Base-by-base conservation (phyloP, 2,888 invertebrate genomes). In the Drosophila kambysellisi region DNA sequence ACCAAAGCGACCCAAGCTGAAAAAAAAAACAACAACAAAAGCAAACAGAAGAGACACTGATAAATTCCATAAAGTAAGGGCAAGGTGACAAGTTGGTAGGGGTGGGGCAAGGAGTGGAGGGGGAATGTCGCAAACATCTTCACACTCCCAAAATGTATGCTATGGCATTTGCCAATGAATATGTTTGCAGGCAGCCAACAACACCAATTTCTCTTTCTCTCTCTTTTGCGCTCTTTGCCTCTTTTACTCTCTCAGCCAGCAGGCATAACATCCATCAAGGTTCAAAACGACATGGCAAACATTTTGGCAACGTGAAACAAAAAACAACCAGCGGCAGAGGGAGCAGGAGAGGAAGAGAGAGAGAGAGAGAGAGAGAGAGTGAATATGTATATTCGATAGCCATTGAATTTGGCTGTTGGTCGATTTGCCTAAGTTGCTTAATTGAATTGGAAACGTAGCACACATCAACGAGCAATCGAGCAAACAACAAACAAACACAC, bases 281-380 rank as follows among this genome's bases (percentile, higher is more conserved):
- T 80, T 85, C 77, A 77, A 81, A 72, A 70, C 83, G 79, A 68
- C 70, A 83, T 71, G 65, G 81, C 81, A 83, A 83, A 83, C 79
- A 84, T 81, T 84, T 84, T 81, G 74, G 81, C 74, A 70, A 59
- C 70, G 43, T 43, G 57, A 73, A 58, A 58, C 58, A 29, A 58
- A 59, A 46, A 37, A 43, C 48, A 70, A 63, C 41, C 58, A 46
- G 50, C 29, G 12, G 9, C 56, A 9, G 9, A 35, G 25, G 11
- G 25, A 52, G n/a, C 30, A 30, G 20, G 20, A 32, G 39, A 41
- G n/a, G 3, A 35, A 15, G 29, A n/a, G 37, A 7, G 29, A 6
- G 11, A 9, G n/a, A n/a, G 37, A 7, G 29, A 6, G 11, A 9
- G n/a, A 17, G 37, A 53, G 56, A 46, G 17, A 8, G 33, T 9